Conservation (phyloP, 2,888 invertebrate genomes). For the Lithosia quadra region DNA sequence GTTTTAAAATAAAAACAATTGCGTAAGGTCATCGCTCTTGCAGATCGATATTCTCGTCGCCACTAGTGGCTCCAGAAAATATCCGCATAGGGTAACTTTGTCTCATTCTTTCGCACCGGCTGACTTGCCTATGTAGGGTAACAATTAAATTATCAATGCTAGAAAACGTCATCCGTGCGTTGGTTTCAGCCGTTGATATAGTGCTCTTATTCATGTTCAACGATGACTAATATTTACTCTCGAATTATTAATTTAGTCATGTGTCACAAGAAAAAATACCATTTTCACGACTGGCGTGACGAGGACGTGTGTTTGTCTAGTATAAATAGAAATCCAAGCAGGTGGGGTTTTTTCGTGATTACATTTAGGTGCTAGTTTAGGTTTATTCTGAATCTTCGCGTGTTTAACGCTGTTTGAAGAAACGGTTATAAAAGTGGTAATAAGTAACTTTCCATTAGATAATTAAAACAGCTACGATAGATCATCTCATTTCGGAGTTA, state of each 20-base stretch:
- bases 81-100: conserved; percentile 41
- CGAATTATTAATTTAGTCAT: conserved; percentile 53
- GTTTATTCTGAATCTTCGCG: neutral
- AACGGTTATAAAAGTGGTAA: neutral
- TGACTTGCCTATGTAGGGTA: conserved; percentile 26
- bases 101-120: conserved; percentile 46
- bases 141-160: conserved; percentile 56
- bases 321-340: conserved; percentile 54
- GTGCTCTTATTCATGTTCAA: conserved; percentile 21
- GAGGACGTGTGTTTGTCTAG: conserved; percentile 48
- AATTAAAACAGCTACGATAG: neutral
- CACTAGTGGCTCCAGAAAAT: conserved; percentile 40
- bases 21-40: conserved; percentile 56
- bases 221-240: conserved; percentile 53
- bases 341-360: conserved; percentile 49
- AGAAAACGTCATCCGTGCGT: conserved; percentile 27
- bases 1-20: conserved; percentile 10
- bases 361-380: conserved; percentile 13
- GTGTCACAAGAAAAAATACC: conserved; percentile 56
- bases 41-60: conserved; percentile 57
- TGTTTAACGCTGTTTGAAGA: neutral
- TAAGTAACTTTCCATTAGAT: neutral
- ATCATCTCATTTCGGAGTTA: neutral
- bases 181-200: conserved; percentile 26
- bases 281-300: conserved; percentile 57